Evolutionary conservation across 1,140 invertebrate species (phyloP).

Genomic region (Drosophila subpulchrella): DNA sequence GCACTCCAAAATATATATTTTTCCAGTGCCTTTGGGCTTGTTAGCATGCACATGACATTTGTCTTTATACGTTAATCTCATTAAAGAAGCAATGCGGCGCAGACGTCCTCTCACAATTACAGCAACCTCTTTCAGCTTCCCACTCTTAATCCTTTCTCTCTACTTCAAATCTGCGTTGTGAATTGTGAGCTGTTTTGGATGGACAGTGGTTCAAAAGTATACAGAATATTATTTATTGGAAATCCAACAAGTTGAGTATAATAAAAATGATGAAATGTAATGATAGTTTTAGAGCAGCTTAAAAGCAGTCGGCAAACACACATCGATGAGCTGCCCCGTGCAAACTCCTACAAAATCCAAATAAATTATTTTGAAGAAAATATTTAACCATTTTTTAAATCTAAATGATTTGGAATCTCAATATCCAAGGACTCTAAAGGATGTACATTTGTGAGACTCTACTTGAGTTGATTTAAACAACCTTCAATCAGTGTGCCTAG

Average conservation of each 20-base stretch:
- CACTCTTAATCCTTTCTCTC: not conserved
- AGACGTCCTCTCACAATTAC: conserved; percentile 14
- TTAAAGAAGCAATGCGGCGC: conserved; percentile 80
- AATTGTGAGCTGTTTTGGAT: conserved; percentile 30
- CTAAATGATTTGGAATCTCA: no score
- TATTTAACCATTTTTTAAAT: no score
- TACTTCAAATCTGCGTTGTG: conserved; percentile 22
- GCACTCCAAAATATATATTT: conserved; percentile 60
- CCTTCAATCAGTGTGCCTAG: conserved; percentile 29
- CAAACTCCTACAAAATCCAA: no score
- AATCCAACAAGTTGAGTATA: no score
- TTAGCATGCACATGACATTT: conserved; percentile 83
- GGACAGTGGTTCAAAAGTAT: conserved; percentile 31
- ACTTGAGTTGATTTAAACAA: not conserved
- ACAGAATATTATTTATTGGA: not conserved
- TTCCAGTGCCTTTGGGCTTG: conserved; percentile 47
- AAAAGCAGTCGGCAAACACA: no score
- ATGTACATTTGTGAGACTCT: no score
- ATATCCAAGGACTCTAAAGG: no score
- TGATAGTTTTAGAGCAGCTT: no score
- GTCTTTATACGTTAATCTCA: conserved; percentile 84
- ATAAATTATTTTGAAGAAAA: no score
- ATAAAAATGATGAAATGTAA: no score
- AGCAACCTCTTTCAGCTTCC: conserved; percentile 22
- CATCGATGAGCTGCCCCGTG: no score